Conservation (phyloP, 2,113 vertebrate species). For the Erythrolamprus reginae region DNA sequence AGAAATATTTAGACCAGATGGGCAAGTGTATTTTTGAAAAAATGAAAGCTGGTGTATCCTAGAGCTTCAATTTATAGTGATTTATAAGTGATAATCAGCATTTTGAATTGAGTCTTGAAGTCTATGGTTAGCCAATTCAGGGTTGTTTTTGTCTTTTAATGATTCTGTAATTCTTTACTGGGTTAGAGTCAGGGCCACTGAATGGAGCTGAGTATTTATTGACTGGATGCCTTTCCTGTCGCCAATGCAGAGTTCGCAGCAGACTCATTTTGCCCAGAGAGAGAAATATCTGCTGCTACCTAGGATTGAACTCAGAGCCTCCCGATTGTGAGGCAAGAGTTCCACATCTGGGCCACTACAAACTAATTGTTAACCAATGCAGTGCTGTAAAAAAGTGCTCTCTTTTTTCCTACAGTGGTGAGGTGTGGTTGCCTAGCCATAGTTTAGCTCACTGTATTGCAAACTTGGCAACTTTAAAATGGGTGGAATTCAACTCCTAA, state of each 20-base stretch:
- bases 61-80: background rate
- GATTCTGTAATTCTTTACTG: no score
- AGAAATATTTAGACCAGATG: background rate
- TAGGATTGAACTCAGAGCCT: no score
- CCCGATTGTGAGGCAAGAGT: no score
- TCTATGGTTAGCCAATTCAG: background rate
- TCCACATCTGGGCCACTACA: no score
- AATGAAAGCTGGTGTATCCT: background rate
- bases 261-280: no score
- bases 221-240: no score
- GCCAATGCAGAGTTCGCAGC: no score
- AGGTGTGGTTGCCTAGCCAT: background rate
- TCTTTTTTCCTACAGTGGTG: background rate
- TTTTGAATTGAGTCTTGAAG: background rate
- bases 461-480: background rate
- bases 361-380: background rate
- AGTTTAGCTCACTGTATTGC: background rate
- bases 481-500: background rate
- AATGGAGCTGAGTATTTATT: no score
- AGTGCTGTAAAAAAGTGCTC: background rate
- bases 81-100: background rate
- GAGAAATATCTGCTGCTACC: no score
- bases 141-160: no score
- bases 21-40: background rate
- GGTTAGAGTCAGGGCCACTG: no score